These are phyloP conservation scores for Anguilla rostrata DNA, from an alignment of 2,113 vertebrate genomes.

Conservation along the genomic window DNA sequence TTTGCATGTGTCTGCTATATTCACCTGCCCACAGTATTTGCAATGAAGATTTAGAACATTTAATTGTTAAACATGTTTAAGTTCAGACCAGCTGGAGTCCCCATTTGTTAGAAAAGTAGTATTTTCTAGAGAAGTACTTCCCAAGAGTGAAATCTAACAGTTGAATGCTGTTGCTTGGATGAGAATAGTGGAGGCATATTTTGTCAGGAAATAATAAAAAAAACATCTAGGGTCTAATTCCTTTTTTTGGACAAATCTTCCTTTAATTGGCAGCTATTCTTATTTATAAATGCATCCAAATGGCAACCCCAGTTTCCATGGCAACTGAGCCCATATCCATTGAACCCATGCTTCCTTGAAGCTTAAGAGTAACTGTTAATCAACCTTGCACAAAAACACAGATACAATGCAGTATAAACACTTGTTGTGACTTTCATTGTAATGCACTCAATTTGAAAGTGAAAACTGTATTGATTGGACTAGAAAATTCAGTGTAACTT, in stretches of 20 bases:
- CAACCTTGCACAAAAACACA: neutral
- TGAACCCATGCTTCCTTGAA: neutral
- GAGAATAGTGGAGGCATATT: slow-evolving; percentile 1
- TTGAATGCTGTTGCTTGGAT: neutral
- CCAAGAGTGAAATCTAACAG: neutral
- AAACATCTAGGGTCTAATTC: neutral
- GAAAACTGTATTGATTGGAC: neutral
- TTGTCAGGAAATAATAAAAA: neutral
- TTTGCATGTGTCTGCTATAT: too few relatives aligned
- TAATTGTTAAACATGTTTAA: neutral
- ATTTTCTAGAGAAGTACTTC: neutral
- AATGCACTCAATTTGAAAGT: neutral
- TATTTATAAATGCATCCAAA: neutral
- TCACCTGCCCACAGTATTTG: too few relatives aligned
- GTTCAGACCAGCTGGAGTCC: neutral
- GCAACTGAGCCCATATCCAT: neutral
- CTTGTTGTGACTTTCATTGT: too few relatives aligned
- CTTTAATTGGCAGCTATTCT: slow-evolving; percentile 30
- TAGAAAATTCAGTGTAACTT: neutral
- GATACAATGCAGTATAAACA: neutral
- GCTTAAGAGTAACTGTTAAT: slow-evolving; percentile 12
- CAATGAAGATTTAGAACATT: neutral
- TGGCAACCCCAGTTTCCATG: slow-evolving; percentile 15
- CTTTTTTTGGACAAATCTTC: neutral
- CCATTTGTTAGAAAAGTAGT: neutral